A percentile compares a stretch with the other conserved stretches of the same genome.
phyloP scores from a whole-genome alignment of 1,140 invertebrate genomes.

The Whitmania pigra region DNA sequence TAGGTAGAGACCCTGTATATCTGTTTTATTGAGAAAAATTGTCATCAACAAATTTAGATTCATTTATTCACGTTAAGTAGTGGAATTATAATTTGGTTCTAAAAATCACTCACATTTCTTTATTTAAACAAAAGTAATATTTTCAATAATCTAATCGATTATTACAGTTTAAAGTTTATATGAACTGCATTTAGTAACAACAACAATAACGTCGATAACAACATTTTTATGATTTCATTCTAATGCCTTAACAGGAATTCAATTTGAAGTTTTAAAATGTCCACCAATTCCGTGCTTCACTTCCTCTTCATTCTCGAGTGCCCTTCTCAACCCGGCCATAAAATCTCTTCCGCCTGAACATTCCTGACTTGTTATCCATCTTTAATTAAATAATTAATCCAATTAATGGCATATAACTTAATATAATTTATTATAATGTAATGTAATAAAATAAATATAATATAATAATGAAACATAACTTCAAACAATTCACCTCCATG shows the following conservation, averaged over 20 bases:
- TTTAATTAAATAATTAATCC: conserved; percentile 22
- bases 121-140: neutral
- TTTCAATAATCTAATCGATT: no score
- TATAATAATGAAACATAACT: no score
- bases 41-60: no score
- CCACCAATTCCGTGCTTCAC: conserved; percentile 37
- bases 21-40: conserved; percentile 3
- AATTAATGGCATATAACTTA: neutral
- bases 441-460: no score
- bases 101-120: neutral
- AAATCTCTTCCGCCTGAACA: conserved; percentile 42
- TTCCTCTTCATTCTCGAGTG: conserved; percentile 42
- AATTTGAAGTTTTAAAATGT: no score
- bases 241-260: no score
- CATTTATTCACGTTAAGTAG: no score
- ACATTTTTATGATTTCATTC: no score
- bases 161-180: neutral
- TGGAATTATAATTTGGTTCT: no score
- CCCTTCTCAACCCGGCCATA: conserved; percentile 35
- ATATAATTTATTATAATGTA: no score
- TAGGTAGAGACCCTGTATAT: conserved; percentile 36
- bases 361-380: conserved; percentile 39
- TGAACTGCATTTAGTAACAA: neutral
- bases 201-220: no score
- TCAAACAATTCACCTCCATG: conserved; percentile 34